phyloP scores from a whole-genome alignment of 2,888 invertebrate genomes.

The Cephus spinipes region DNA sequence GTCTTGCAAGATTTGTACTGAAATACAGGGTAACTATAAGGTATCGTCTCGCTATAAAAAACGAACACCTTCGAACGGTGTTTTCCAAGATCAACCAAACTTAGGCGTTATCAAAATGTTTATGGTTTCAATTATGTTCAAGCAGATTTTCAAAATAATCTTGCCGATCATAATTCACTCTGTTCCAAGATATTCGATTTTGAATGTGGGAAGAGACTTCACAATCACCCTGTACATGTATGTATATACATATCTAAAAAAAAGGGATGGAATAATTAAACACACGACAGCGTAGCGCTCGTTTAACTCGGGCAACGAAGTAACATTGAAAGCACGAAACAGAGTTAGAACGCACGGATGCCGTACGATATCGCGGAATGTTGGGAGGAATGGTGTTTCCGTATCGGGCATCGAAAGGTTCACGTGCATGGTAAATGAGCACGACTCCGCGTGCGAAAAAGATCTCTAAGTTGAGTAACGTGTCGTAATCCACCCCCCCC shows the following conservation, averaged over 20 bases:
- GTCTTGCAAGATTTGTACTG: conserved; percentile 16
- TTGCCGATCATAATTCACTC: background rate
- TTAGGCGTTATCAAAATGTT: background rate
- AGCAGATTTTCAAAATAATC: no score
- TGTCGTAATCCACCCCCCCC: background rate
- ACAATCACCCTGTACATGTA: background rate
- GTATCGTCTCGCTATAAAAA: background rate
- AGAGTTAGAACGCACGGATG: conserved; percentile 20
- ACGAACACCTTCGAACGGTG: background rate
- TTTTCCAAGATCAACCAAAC: background rate
- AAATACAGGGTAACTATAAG: background rate
- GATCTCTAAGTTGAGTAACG: background rate
- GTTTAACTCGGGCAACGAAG: conserved; percentile 6
- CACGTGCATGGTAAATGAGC: conserved; percentile 9
- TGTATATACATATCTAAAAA: background rate
- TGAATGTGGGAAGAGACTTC: background rate
- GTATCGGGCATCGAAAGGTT: conserved; percentile 11
- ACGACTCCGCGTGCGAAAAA: conserved; percentile 4
- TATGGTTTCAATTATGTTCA: no score
- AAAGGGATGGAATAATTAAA: background rate
- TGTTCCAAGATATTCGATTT: background rate
- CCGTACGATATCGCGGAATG: conserved; percentile 10
- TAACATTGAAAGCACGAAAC: conserved; percentile 23
- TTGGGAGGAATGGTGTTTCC: conserved; percentile 21
- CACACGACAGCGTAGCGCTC: background rate